phyloP scores from a whole-genome alignment of 1,140 invertebrate species.

The Zelostemma sp. region DNA sequence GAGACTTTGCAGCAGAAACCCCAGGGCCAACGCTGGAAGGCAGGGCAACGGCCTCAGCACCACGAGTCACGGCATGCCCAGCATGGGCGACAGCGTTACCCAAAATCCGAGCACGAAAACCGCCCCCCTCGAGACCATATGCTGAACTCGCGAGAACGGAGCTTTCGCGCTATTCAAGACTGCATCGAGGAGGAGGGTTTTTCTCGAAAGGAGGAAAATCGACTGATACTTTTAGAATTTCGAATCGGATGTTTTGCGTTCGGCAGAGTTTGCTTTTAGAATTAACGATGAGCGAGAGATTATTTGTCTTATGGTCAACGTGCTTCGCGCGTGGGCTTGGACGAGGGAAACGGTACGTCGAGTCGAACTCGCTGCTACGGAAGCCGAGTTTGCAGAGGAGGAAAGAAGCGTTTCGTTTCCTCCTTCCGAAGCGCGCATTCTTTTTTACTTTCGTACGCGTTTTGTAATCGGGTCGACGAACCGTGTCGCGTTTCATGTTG shows the following conservation, averaged over 20 bases:
- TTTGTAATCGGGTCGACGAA: conserved; percentile 20
- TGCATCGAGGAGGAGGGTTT: no score
- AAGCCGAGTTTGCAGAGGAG: no score
- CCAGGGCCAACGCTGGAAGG: conserved; percentile 68
- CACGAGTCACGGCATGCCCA: conserved; percentile 81
- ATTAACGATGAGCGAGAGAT: conserved; percentile 9
- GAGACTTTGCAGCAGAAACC: conserved; percentile 74
- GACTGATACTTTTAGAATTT: neutral
- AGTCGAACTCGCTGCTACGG: no score
- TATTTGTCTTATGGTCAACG: conserved; percentile 1
- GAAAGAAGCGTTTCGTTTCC: no score
- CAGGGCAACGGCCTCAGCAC: conserved; percentile 72
- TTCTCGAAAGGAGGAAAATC: no score
- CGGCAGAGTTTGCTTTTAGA: neutral
- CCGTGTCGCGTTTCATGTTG: neutral
- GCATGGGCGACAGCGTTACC: conserved; percentile 80
- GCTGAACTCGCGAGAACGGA: conserved; percentile 54
- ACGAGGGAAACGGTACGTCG: no score
- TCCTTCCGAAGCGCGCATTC: no score
- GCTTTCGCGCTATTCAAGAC: no score
- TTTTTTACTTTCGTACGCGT: neutral
- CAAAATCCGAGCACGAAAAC: conserved; percentile 79
- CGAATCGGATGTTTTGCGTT: conserved; percentile 4
- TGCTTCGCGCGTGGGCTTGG: neutral
- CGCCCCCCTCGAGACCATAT: conserved; percentile 72